phyloP scores from a whole-genome alignment of 2,888 invertebrate species.

The Pseudolycoriella hygida region DNA sequence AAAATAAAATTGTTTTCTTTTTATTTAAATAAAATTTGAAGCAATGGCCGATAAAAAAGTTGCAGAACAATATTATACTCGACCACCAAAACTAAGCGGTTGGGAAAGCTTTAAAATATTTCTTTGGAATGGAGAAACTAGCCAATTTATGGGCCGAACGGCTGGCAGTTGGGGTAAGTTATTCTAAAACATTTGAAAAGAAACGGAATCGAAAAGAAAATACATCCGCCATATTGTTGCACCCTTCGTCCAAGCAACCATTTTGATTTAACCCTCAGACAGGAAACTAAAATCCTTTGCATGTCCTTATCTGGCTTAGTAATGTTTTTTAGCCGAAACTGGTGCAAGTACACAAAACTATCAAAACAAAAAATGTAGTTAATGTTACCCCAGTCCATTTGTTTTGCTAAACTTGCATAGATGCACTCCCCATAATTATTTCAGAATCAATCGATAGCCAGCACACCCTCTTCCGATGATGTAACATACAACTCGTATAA shows the following conservation, averaged over 20 bases:
- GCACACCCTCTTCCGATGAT: too few relatives aligned
- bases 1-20: background rate
- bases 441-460: too few relatives aligned
- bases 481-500: too few relatives aligned
- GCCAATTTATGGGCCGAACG: constrained; percentile 79
- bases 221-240: background rate
- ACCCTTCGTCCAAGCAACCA: constrained; percentile 1
- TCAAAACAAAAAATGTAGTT: too few relatives aligned
- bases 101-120: constrained; percentile 75
- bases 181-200: too few relatives aligned
- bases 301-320: too few relatives aligned
- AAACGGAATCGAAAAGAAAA: background rate
- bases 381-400: too few relatives aligned
- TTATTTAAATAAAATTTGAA: constrained; percentile 11
- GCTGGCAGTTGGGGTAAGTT: constrained; percentile 87
- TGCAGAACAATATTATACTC: constrained; percentile 56
- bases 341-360: too few relatives aligned
- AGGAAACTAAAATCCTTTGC: too few relatives aligned
- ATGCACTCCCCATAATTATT: too few relatives aligned
- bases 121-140: constrained; percentile 83
- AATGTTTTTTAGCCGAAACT: too few relatives aligned
- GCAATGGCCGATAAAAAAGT: constrained; percentile 63
- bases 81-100: constrained; percentile 63
- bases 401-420: too few relatives aligned
- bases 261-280: background rate